Percentiles rank a stretch among this genome's conserved stretches.
Conservation (phyloP, 2,113 vertebrate genomes). For the Hypomesus transpacificus region DNA sequence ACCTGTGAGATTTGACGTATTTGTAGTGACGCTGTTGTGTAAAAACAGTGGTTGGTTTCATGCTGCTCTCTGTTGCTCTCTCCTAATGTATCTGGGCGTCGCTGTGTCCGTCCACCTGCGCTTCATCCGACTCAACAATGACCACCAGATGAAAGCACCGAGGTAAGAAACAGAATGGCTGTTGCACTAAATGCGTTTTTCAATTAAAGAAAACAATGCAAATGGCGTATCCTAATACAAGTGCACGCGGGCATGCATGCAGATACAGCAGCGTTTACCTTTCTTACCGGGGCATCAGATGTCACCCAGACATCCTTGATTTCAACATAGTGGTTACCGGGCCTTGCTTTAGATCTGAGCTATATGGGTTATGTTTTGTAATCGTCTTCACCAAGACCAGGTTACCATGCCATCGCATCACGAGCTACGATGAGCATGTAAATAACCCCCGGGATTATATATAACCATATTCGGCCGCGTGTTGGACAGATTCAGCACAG, state of each 20-base stretch:
- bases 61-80: constrained; percentile 40
- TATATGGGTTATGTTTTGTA: no score
- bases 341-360: no score
- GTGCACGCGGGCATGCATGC: no score
- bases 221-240: not conserved
- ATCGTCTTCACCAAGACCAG: not conserved
- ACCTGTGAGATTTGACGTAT: not conserved
- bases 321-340: no score
- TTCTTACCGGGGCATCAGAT: no score
- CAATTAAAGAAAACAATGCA: not conserved
- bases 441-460: constrained; percentile 7
- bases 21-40: not conserved
- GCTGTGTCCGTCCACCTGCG: constrained; percentile 69
- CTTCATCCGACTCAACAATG: constrained; percentile 39
- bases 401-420: constrained; percentile 23
- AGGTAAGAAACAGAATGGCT: constrained; percentile 57
- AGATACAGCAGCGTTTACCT: no score
- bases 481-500: constrained; percentile 40
- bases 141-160: constrained; percentile 65
- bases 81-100: constrained; percentile 48
- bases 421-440: constrained; percentile 4
- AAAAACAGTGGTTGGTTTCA: constrained; percentile 28
- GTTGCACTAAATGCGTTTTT: not conserved
- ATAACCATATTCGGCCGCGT: constrained; percentile 5
- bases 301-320: no score